Percentiles rank a stretch among this genome's conserved stretches.
Conservation (phyloP, 2,797 vertebrate species). For the Etheostoma nigrum region DNA sequence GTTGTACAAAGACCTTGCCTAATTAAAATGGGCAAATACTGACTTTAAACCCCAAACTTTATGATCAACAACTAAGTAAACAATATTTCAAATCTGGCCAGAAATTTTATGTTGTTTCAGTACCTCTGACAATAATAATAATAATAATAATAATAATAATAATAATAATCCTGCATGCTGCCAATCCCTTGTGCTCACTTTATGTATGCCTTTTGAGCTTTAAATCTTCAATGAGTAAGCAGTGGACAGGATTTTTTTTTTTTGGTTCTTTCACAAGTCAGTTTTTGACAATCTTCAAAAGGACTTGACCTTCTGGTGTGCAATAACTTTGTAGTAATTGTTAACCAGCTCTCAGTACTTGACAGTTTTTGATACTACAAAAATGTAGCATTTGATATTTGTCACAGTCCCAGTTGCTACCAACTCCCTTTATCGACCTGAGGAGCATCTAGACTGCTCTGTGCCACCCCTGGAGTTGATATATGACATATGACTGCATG, state of each 20-base stretch:
- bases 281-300: no score
- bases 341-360: not conserved
- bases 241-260: not conserved
- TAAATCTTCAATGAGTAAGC: not conserved
- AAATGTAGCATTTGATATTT: no score
- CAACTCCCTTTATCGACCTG: not conserved
- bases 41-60: not conserved
- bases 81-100: not conserved
- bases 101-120: not conserved
- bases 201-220: not conserved
- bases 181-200: not conserved
- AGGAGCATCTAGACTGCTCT: not conserved
- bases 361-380: not conserved
- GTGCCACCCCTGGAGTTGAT: not conserved
- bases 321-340: not conserved
- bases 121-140: not conserved
- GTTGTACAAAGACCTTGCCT: no score
- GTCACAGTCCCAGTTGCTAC: no score
- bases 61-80: not conserved
- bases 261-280: not conserved
- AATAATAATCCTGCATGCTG: not conserved
- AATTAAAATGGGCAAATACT: not conserved
- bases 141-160: not conserved
- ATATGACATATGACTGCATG: not conserved
- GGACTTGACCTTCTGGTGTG: not conserved